phyloP scores from a whole-genome alignment of 2,888 invertebrate species.

The Coronaproctus castanopsis region DNA sequence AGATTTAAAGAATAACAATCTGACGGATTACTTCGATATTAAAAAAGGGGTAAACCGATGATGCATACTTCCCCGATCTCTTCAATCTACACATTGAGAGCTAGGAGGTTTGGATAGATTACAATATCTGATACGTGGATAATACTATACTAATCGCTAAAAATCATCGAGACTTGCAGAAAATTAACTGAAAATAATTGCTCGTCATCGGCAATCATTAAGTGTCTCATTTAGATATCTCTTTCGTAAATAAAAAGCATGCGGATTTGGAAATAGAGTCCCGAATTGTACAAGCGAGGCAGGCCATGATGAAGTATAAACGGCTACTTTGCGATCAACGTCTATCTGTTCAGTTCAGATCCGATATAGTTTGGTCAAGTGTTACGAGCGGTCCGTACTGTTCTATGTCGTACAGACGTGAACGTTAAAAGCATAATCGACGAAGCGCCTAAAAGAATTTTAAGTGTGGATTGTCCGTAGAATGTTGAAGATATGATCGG shows the following conservation, averaged over 20 bases:
- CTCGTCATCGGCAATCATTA: no score
- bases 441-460: not conserved
- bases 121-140: not conserved
- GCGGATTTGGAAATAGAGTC: not conserved
- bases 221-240: not conserved
- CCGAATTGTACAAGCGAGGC: not conserved
- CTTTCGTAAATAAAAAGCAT: not conserved
- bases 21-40: not conserved
- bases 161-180: not conserved
- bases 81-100: not conserved
- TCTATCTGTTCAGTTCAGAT: not conserved
- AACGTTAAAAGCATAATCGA: not conserved
- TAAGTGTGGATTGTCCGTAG: not conserved
- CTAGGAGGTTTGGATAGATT: not conserved
- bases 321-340: no score
- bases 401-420: not conserved
- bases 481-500: not conserved
- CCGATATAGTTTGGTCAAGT: not conserved
- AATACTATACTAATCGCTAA: not conserved
- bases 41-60: not conserved
- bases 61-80: not conserved
- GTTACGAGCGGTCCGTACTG: not conserved
- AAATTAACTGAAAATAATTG: no score
- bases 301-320: no score
- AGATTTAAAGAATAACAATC: not conserved